A percentile compares a stretch with the other conserved stretches of the same genome.
Evolutionary conservation across 2,888 invertebrate species (phyloP).

Genomic region (Epistrophella euchroma): DNA sequence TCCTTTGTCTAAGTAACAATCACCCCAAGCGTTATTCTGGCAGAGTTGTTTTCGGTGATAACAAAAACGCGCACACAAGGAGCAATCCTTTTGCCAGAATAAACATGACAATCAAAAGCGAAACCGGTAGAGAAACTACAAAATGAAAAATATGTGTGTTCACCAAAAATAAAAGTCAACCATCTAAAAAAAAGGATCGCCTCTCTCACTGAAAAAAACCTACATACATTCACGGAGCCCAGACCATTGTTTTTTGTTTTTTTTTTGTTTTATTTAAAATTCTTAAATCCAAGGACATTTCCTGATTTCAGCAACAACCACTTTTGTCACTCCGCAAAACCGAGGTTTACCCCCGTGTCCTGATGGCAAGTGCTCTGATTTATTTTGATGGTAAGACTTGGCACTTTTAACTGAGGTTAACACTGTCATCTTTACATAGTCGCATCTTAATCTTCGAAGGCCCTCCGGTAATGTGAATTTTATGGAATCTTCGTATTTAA

Average conservation of each 20-base stretch:
- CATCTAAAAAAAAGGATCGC: conserved; percentile 18
- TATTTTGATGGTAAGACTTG: conserved; percentile 64
- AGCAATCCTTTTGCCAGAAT: conserved; percentile 69
- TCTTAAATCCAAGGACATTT: conserved; percentile 13
- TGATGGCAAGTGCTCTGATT: conserved; percentile 20
- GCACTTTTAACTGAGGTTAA: conserved; percentile 56
- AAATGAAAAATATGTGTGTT: conserved; percentile 6
- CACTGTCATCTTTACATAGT: conserved; percentile 39
- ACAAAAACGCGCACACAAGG: conserved; percentile 63
- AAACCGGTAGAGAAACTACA: conserved; percentile 45
- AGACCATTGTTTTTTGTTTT: not conserved
- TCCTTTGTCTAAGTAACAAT: conserved; percentile 74
- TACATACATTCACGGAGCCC: not conserved
- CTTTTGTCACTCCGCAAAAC: conserved; percentile 33
- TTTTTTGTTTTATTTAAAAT: not conserved
- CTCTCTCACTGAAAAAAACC: conserved; percentile 11
- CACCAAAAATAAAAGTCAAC: conserved; percentile 32
- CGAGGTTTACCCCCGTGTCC: conserved; percentile 1
- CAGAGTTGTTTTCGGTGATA: conserved; percentile 72
- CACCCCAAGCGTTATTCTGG: conserved; percentile 69
- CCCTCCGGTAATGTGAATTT: not conserved
- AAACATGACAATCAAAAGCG: conserved; percentile 66
- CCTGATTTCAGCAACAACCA: conserved; percentile 37
- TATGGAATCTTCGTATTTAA: too few species aligned
- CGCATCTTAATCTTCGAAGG: not conserved